phyloP scores from a whole-genome alignment of 2,797 vertebrate genomes.

The Mustela erminea region DNA sequence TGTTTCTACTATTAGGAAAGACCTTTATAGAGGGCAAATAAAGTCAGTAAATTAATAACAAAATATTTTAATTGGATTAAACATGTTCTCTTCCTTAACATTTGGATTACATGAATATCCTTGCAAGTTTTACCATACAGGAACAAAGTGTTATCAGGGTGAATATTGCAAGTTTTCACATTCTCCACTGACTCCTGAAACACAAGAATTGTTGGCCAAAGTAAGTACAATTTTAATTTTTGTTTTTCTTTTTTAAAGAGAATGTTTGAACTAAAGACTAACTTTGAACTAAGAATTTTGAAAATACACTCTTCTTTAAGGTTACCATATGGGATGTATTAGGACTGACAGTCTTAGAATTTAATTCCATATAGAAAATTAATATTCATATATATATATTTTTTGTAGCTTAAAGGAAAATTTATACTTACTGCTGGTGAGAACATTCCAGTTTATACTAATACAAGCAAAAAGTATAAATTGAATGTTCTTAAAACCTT shows the following conservation, averaged over 20 bases:
- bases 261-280: not conserved
- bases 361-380: conserved; percentile 15
- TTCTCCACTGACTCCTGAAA: conserved; percentile 94
- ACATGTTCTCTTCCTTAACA: conserved; percentile 91
- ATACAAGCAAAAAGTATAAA: not conserved
- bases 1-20: conserved; percentile 13
- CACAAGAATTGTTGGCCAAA: conserved; percentile 95
- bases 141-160: conserved; percentile 98
- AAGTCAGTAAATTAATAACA: not conserved
- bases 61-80: not conserved
- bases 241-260: not conserved
- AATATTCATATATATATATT: conserved; percentile 40
- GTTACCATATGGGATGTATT: not conserved
- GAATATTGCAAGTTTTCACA: conserved; percentile 99
- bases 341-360: conserved; percentile 37
- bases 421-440: not conserved
- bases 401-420: conserved; percentile 34
- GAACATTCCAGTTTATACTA: not conserved
- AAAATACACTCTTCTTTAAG: conserved; percentile 21
- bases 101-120: conserved; percentile 95
- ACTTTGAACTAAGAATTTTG: conserved; percentile 8
- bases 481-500: conserved; percentile 50
- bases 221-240: conserved; percentile 84
- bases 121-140: conserved; percentile 99
- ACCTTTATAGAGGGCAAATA: not conserved